A percentile compares a stretch with the other conserved stretches of the same genome.
These are phyloP conservation scores for Protosalanx chinensis DNA, from an alignment of 2,797 vertebrate genomes.

Conservation along the genomic window DNA sequence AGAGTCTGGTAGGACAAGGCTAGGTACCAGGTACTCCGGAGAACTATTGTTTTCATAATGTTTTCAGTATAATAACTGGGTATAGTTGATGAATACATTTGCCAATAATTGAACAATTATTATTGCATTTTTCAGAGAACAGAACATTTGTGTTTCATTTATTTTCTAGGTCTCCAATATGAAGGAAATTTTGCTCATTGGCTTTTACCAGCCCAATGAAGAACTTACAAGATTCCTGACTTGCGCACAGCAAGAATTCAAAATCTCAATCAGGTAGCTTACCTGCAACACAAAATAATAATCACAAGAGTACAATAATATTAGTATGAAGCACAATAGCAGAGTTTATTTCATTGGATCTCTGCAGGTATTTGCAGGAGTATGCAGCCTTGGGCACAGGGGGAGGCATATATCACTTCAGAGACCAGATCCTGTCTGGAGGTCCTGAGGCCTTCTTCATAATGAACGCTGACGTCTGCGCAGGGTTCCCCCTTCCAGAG, in stretches of 20 bases:
- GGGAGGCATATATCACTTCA: constrained; percentile 97
- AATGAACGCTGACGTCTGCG: constrained; percentile 95
- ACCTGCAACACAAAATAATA: constrained; percentile 20
- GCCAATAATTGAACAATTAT: too few species aligned
- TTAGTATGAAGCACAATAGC: not conserved
- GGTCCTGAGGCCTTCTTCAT: constrained; percentile 88
- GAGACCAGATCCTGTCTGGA: constrained; percentile 96
- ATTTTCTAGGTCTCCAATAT: constrained; percentile 83
- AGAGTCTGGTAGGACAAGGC: too few species aligned
- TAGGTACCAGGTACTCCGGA: too few species aligned
- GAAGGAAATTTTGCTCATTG: constrained; percentile 94
- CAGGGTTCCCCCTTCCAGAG: constrained; percentile 88
- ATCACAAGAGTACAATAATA: not conserved
- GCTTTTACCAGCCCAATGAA: constrained; percentile 96
- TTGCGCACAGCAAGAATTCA: constrained; percentile 89
- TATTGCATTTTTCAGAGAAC: not conserved
- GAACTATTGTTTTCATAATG: too few species aligned
- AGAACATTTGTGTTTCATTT: not conserved
- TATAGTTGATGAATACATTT: too few species aligned
- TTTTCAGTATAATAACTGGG: too few species aligned
- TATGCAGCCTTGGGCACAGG: constrained; percentile 92
- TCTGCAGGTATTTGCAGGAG: constrained; percentile 91
- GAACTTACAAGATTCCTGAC: constrained; percentile 86
- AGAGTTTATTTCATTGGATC: constrained; percentile 26
- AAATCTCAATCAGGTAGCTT: constrained; percentile 89